Base-by-base conservation (phyloP, 2,113 vertebrate genomes). In the Trachemys scripta region DNA sequence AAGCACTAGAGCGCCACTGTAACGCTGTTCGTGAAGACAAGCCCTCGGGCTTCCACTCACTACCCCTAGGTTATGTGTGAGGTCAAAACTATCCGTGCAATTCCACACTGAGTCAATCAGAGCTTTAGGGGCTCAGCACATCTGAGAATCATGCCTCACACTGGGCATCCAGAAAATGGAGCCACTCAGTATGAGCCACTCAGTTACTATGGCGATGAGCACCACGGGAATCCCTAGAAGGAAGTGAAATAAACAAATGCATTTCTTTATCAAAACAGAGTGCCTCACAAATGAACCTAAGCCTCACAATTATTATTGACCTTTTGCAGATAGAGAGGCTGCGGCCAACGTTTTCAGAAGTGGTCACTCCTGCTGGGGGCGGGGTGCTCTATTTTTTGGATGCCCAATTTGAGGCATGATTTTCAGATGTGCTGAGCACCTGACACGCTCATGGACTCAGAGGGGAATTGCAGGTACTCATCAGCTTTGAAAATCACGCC, bases 51-150 rank as follows among this genome's bases (percentile, higher is more conserved):
- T 69, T 35, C 65, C 35, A n/a, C 16, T 20, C 65, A 38, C 0
- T 1, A 87, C 80, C 6, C 8, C 82, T 17, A 0, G 9, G 51
- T 1, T 47, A 56, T 54, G 2, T 49, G 78, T 38, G 0, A 0
- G 62, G 29, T 84, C 3, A 1, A 17, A 76, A 69, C 80, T 38
- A 22, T 56, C 0, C 1, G 85, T 31, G 76, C 51, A 87, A 56
- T 89, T 27, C 25, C 54, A 1, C 88, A 1, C 56, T 72, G 65
- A 50, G 31, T 72, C n/a, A 72, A 22, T n/a, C 19, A 38, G 65
- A 20, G 65, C n/a, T 4, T 38, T n/a, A 38, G 65, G 8, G 8
- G 17, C n/a, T 38, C 35, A 69, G 65, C 65, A 35, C 16, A 69
- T n/a, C 31, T n/a, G 62, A 65, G 31, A 65, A 65, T 65, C 31